Base-by-base conservation (phyloP, 23 tunicate genomes). In the Aplidium turbinatum region DNA sequence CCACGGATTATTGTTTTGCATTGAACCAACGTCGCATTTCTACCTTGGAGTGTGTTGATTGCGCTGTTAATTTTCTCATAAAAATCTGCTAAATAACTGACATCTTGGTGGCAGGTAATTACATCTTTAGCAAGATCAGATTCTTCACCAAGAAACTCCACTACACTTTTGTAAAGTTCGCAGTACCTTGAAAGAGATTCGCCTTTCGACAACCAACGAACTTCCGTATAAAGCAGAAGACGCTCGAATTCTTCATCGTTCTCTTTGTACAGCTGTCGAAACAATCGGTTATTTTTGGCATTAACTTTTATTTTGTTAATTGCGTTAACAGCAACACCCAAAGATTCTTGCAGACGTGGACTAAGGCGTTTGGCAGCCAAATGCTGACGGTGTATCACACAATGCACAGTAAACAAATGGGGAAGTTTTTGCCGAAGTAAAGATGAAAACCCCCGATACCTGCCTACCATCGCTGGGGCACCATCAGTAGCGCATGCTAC, bases 311-410 rank as follows among this genome's bases (percentile, higher is more conserved):
- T 67, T 67, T 67, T 67, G 23, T 39, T 67, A 62, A 55, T 55
- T 62, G 70, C 70, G n/a, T 62, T 26, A 13, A 62, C 39, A 62
- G 70, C 39, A 31, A 62, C 39, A 62, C 23, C 39, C 7, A 29
- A 62, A 62, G 70, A 62, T 62, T 62, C 20, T 62, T 62, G 38
- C 16, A 67, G 73, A 35, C 35, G 73, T 38, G 24, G 13, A 62
- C 38, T 62, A 27, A 13, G 55, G 27, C 13, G 53, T 67, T 36
- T 36, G n/a, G 53, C 52, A 38, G 38, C 52, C 23, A 19, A 67
- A 67, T 67, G 61, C 38, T 70, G 76, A 70, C 60, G 61, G 76
- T 70, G 76, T 70, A 70, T 70, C 76, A 70, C 60, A 70, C 76
- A 70, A 70, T 70, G 76, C 32, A 70, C 60, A 70, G 61, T 47